phyloP scores from a whole-genome alignment of 2,797 vertebrate genomes.

The Odontamblyopus lacepedii region DNA sequence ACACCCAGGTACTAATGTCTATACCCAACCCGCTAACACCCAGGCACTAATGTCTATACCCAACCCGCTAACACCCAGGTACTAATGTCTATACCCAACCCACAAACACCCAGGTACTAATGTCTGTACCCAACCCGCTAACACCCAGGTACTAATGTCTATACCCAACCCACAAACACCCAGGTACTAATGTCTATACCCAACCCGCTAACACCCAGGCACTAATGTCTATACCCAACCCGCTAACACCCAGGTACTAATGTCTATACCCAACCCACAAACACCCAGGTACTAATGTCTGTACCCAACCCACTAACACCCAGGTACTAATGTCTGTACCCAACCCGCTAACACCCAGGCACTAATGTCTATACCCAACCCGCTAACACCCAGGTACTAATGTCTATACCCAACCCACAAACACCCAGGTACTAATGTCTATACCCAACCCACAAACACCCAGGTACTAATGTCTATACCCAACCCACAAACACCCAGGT shows the following conservation, averaged over 20 bases:
- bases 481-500: no score
- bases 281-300: neutral
- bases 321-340: neutral
- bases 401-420: no score
- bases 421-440: conserved; percentile 80
- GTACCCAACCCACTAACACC: no score
- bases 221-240: neutral
- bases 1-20: neutral
- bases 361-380: neutral
- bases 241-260: neutral
- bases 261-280: no score
- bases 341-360: neutral
- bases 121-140: neutral
- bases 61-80: no score
- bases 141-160: neutral
- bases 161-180: no score
- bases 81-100: no score
- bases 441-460: rapidly evolving
- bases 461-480: neutral
- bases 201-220: neutral
- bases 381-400: neutral
- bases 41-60: neutral
- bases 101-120: neutral
- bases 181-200: neutral
- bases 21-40: no score